These are phyloP conservation scores for Metopia argyrocephala DNA, from an alignment of 2,888 invertebrate species.

Conservation along the genomic window DNA sequence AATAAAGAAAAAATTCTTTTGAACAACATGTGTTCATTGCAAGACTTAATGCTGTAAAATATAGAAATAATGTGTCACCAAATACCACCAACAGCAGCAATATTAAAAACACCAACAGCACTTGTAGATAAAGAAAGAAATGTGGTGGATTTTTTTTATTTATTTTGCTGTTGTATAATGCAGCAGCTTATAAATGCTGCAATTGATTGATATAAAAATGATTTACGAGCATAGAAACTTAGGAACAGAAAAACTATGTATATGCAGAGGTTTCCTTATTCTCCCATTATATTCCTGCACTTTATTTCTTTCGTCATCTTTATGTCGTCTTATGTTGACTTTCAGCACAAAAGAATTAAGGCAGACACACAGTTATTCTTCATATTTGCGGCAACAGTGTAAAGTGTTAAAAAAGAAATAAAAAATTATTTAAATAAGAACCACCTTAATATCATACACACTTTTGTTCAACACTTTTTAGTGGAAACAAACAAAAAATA, in stretches of 20 bases:
- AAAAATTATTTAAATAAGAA: no score
- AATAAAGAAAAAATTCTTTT: not conserved
- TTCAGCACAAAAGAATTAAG: not conserved
- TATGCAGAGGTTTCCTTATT: no score
- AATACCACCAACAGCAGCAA: not conserved
- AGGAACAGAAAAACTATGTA: not conserved
- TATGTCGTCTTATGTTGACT: not conserved
- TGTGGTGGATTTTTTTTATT: no score
- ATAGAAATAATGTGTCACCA: slow-evolving; percentile 9
- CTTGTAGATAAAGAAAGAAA: no score
- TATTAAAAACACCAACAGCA: no score
- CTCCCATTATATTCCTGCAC: no score
- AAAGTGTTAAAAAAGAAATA: no score
- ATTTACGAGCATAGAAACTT: slow-evolving; percentile 9
- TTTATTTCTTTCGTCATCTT: no score
- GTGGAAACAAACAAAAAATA: no score
- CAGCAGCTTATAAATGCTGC: slow-evolving; percentile 8
- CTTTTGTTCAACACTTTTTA: not conserved
- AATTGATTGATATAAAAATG: slow-evolving; percentile 26
- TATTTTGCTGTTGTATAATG: no score
- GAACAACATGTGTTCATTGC: not conserved
- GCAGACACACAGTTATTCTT: not conserved
- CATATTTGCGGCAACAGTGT: not conserved
- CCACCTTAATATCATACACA: not conserved
- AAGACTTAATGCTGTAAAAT: not conserved